phyloP scores from a whole-genome alignment of 1,140 invertebrate genomes.

The Hyles euphorbiae region DNA sequence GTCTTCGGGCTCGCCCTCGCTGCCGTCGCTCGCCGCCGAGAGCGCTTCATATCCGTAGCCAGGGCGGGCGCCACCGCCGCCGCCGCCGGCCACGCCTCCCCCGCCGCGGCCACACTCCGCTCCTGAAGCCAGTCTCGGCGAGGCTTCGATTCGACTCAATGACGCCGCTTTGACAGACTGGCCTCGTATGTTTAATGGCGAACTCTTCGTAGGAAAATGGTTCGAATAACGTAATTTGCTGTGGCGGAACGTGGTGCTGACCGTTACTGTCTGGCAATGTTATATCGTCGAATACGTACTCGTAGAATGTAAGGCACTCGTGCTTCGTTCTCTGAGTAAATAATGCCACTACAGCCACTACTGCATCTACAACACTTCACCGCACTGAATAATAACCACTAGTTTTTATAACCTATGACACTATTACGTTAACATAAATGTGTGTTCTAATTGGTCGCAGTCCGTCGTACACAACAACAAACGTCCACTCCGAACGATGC shows the following conservation, averaged over 20 bases:
- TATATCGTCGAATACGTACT: background rate
- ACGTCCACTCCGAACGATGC: conserved; percentile 17
- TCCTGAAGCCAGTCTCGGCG: conserved; percentile 45
- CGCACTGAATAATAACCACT: too few relatives aligned
- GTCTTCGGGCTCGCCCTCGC: conserved; percentile 57
- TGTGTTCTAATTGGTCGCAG: conserved; percentile 23
- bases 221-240: conserved; percentile 65
- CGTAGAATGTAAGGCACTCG: too few relatives aligned
- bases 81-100: conserved; percentile 45
- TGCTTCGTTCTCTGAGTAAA: too few relatives aligned
- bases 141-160: conserved; percentile 59
- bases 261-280: conserved; percentile 18
- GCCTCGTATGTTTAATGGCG: conserved; percentile 49
- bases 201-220: conserved; percentile 46
- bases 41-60: conserved; percentile 66
- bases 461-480: conserved; percentile 23
- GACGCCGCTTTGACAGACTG: conserved; percentile 54
- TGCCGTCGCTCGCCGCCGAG: conserved; percentile 62
- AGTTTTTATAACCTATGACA: background rate
- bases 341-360: too few relatives aligned
- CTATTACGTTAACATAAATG: background rate
- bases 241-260: conserved; percentile 67
- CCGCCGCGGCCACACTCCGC: conserved; percentile 54
- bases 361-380: too few relatives aligned
- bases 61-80: conserved; percentile 52